Evolutionary conservation across 2,113 vertebrate species (phyloP), one percentile per base, ranked within the genome.

Genomic region (Fregata magnificens): DNA sequence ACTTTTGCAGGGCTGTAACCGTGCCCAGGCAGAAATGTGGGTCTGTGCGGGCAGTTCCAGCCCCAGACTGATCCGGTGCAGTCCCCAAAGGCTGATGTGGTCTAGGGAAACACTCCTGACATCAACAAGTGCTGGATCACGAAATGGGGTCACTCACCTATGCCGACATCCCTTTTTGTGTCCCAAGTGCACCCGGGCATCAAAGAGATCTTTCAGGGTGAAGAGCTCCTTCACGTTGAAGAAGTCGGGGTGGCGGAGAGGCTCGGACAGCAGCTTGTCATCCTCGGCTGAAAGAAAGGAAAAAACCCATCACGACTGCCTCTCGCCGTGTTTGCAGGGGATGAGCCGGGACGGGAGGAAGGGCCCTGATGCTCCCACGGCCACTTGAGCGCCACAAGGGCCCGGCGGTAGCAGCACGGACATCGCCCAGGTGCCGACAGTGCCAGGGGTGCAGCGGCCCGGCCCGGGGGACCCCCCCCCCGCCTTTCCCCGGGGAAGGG

Each of bases 141-240:
- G 0, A 13, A 56, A 6, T 2, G 6, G 47, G 8, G 29, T 15
- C 89, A 45, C 90, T 66, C 72, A 99, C 99, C 99, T 98, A 97
- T 99, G 99, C 18, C 99, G 98, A 91, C 99, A 99, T 11, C 98
- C 98, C 9, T 98, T 99, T 65, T 99, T 99, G 93, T 99, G 99
- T 8, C 99, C 99, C 40, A 99, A 98, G 92, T 99, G 99, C 42
- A 99, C 99, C 3, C 99, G 98, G 59, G 99, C 99, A 3, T 99
- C 95, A 24, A 99, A 99, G 36, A 99, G 98, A 31, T 99, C 99
- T 79, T 98, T 98, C 10, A 99, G 11, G 2, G 98, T 98, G 93
- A 99, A 98, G 13, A 99, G 98, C 86, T 99, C 99, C 32, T 98
- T 98, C 87, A 99, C 67, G 7, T 93, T 98, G 97, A 99, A 99